These are phyloP conservation scores for Onychorhynchus coronatus DNA, from an alignment of 2,113 vertebrate genomes.

Conservation along the genomic window DNA sequence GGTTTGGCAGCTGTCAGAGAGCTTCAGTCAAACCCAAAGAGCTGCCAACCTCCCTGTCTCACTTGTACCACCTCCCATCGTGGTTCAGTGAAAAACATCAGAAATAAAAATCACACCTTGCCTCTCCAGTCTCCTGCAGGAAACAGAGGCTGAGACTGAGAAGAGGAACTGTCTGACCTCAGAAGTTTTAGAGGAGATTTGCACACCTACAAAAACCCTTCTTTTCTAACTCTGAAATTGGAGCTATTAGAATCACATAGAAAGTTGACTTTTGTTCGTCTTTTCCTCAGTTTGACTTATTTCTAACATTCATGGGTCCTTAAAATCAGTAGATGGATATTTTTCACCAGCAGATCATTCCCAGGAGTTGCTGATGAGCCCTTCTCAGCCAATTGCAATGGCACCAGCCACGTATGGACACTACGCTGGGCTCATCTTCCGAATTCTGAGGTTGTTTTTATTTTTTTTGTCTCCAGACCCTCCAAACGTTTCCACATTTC, in stretches of 20 bases:
- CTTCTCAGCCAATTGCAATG: not conserved
- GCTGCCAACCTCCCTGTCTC: not conserved
- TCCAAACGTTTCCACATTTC: not conserved
- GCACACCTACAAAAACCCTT: not conserved
- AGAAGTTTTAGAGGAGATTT: not conserved
- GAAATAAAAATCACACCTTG: not conserved
- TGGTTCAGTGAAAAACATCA: not conserved
- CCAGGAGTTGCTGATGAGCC: not conserved
- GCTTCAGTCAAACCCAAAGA: not conserved
- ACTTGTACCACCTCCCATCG: not conserved
- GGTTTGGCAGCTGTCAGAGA: not conserved
- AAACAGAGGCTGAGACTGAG: not conserved
- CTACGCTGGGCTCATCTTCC: not conserved
- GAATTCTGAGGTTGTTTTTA: fast-evolving
- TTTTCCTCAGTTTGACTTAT: not conserved
- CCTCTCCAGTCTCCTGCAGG: not conserved
- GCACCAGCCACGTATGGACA: not conserved
- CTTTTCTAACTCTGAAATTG: not conserved
- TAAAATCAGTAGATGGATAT: not conserved
- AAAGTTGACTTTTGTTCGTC: not conserved
- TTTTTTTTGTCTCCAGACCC: not conserved
- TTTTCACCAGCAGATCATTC: not conserved
- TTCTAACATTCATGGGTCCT: not conserved
- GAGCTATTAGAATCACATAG: not conserved
- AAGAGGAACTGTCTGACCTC: not conserved